Evolutionary conservation across 1,140 invertebrate species (phyloP), one percentile per base, ranked within the genome.

Genomic region (Aleiodes sp.): DNA sequence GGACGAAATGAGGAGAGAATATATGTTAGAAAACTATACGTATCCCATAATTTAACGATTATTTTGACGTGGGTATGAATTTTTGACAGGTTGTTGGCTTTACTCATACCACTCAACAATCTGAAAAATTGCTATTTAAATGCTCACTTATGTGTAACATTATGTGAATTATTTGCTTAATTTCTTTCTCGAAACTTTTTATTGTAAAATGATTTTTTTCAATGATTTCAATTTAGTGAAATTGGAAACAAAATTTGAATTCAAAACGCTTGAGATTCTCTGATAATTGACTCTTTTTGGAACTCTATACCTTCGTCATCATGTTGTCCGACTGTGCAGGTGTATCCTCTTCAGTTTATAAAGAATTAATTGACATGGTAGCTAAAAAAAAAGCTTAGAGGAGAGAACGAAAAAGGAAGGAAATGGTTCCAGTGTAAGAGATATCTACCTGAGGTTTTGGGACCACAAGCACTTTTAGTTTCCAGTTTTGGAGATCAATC

Each of bases 61-160:
- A 85, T 84, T 84, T 85, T 83, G 82, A 85, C 82, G 82, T 80
- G 83, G 83, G 83, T 84, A 83, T 83, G 80, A 84, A 81, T 76
- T 75, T 69, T 65, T 79, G 79, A 82, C 80, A 81, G 77, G 70
- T 80, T 78, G 76, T 81, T 80, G 78, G 79, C 76, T 80, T 82
- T 75, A 76, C 43, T 72, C 73, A 75, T 71, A 35, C 67, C 56
- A n/a, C 59, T 72, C 52, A 26, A 57, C 69, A 70, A 72, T 71
- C 75, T 81, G 65, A 80, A 77, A 81, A 79, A 79, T 80, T 75
- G 75, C 74, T 77, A 76, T 79, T 81, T 78, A 80, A 81, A 80
- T 77, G 71, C 74, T 72, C 73, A 77, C 73, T 81, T 75, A 73
- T 70, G 57, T 39, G 16, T 33, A 3, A 3, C 29, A 19, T 28